These are phyloP conservation scores for Siniperca knerii DNA, from an alignment of 2,113 vertebrate genomes.

Conservation along the genomic window DNA sequence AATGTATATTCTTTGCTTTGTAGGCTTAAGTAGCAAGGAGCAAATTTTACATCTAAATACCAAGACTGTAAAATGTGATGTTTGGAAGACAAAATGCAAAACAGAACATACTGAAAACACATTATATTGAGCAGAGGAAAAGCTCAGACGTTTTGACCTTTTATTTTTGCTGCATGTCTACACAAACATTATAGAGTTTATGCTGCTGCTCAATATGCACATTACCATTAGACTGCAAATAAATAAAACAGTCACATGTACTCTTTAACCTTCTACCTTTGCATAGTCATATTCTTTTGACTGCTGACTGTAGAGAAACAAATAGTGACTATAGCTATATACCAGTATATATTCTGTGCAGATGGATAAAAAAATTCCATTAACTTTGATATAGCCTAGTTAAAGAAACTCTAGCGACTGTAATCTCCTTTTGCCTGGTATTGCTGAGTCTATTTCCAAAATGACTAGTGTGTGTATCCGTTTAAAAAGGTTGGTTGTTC, in stretches of 20 bases:
- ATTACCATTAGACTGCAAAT: slow-evolving; percentile 36
- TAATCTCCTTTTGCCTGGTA: neutral
- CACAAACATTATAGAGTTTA: slow-evolving; percentile 50
- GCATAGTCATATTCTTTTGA: slow-evolving; percentile 21
- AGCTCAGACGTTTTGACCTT: slow-evolving; percentile 67
- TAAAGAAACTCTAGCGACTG: neutral
- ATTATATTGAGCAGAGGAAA: slow-evolving; percentile 33
- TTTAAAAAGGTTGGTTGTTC: neutral
- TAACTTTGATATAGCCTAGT: neutral
- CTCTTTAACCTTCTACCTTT: slow-evolving; percentile 43
- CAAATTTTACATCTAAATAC: slow-evolving; percentile 17
- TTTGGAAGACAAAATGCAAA: slow-evolving; percentile 51
- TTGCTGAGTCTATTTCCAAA: neutral
- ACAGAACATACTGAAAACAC: slow-evolving; percentile 44
- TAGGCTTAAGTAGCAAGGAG: slow-evolving; percentile 6
- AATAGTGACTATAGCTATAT: neutral
- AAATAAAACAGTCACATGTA: slow-evolving; percentile 41
- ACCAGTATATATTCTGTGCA: neutral
- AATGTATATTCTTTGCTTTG: slow-evolving; percentile 27
- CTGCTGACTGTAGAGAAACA: slow-evolving; percentile 18
- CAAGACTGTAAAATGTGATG: slow-evolving; percentile 16
- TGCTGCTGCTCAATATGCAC: slow-evolving; percentile 51
- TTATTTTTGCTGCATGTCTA: slow-evolving; percentile 55
- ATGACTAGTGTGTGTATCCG: no score
- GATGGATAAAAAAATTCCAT: slow-evolving; percentile 1